Conservation (phyloP, 2,113 vertebrate genomes). For the Actenoides lindsayi region DNA sequence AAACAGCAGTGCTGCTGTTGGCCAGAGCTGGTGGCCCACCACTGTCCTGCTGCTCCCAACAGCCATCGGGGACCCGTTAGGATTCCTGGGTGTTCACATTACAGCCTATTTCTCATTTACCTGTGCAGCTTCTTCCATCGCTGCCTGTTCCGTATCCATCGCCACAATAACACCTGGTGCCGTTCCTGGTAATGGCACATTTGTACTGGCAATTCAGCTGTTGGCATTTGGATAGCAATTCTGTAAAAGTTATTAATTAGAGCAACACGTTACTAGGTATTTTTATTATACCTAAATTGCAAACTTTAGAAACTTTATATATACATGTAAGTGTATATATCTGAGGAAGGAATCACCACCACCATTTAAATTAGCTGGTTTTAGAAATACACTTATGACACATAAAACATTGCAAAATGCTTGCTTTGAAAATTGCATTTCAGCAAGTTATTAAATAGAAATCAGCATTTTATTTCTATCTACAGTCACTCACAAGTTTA, state of each 20-base stretch:
- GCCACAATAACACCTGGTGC: constrained; percentile 89
- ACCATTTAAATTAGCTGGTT: fast-evolving
- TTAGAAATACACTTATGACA: background rate
- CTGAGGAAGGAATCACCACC: background rate
- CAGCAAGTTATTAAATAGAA: background rate
- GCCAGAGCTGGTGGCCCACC: background rate
- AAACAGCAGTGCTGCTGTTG: fast-evolving
- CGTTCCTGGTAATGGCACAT: constrained; percentile 89
- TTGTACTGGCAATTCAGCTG: constrained; percentile 88
- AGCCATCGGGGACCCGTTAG: fast-evolving
- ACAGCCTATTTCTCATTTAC: constrained; percentile 49
- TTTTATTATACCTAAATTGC: background rate
- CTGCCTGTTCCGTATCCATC: constrained; percentile 87
- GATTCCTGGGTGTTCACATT: fast-evolving
- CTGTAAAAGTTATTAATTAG: constrained; percentile 65
- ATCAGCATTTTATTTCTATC: background rate
- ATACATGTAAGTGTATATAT: background rate
- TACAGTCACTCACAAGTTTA: background rate
- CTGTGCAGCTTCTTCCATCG: constrained; percentile 90
- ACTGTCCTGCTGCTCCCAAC: background rate
- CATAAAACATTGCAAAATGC: background rate
- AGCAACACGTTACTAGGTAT: background rate
- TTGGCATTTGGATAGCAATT: constrained; percentile 89
- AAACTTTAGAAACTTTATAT: background rate
- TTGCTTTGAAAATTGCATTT: background rate